Evolutionary conservation across 2,113 vertebrate genomes (phyloP).

Genomic region (Phrynocephalus versicolor): DNA sequence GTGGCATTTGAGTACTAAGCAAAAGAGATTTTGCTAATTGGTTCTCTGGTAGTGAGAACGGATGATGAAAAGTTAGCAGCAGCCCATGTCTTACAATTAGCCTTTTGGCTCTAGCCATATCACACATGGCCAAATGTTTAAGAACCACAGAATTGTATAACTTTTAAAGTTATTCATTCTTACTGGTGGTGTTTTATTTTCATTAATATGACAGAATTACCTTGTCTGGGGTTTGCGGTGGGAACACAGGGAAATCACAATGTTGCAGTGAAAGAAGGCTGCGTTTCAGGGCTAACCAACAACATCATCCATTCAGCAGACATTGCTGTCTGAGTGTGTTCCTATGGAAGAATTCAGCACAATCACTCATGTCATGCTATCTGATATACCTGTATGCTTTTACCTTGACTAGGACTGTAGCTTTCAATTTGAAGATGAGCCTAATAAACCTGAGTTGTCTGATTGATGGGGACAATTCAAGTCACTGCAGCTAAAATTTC

Average conservation of each 20-base stretch:
- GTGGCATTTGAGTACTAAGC: constrained; percentile 19
- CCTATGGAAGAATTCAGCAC: constrained; percentile 36
- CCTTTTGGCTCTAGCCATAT: constrained; percentile 24
- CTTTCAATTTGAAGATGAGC: not conserved
- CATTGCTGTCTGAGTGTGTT: constrained; percentile 27
- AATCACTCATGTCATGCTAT: not conserved
- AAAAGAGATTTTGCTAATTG: constrained; percentile 36
- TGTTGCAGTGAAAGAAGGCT: constrained; percentile 39
- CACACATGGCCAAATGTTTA: constrained; percentile 21
- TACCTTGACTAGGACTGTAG: not conserved
- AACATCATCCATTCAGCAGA: constrained; percentile 47
- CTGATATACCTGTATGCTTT: not conserved
- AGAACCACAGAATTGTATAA: constrained; percentile 36
- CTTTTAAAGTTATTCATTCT: constrained; percentile 44
- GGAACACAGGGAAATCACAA: constrained; percentile 33
- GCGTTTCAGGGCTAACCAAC: constrained; percentile 50
- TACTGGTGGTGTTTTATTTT: constrained; percentile 50
- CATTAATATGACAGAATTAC: constrained; percentile 48
- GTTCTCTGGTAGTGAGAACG: constrained; percentile 16
- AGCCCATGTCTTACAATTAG: constrained; percentile 28
- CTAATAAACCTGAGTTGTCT: no score
- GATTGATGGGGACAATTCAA: no score
- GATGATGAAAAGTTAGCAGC: constrained; percentile 30
- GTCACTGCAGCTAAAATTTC: no score
- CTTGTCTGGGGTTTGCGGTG: no score